These are phyloP conservation scores for Ceraclea dissimilis DNA, from an alignment of 2,888 invertebrate genomes.

Conservation along the genomic window DNA sequence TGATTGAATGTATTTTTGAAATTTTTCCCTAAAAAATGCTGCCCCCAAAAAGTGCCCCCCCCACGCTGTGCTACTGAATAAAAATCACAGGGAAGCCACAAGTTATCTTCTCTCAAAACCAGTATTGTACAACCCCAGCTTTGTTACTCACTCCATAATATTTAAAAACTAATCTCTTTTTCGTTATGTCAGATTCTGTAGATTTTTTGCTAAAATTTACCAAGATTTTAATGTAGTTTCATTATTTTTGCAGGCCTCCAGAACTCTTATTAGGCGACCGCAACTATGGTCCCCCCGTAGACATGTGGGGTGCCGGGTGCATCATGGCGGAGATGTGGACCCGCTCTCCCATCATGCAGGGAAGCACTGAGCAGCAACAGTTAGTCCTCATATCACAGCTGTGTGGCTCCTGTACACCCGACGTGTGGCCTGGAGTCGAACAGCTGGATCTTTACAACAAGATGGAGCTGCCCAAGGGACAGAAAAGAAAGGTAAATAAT, in stretches of 20 bases:
- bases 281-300: conserved; percentile 95
- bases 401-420: conserved; percentile 91
- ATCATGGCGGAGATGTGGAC: conserved; percentile 99
- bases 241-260: conserved; percentile 39
- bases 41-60: too few relatives aligned
- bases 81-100: too few relatives aligned
- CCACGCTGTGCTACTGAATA: too few relatives aligned
- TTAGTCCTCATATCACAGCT: conserved; percentile 89
- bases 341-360: conserved; percentile 88
- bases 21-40: too few relatives aligned
- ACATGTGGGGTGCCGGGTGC: conserved; percentile 96
- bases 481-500: conserved; percentile 63
- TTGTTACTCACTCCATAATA: too few relatives aligned
- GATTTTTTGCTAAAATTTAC: too few relatives aligned
- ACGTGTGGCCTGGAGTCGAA: conserved; percentile 92
- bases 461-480: conserved; percentile 79
- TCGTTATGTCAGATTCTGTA: too few relatives aligned
- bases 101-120: too few relatives aligned
- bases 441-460: conserved; percentile 79
- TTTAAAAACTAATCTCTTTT: too few relatives aligned
- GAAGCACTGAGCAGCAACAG: conserved; percentile 95
- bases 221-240: too few relatives aligned
- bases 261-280: conserved; percentile 63
- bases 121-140: too few relatives aligned
- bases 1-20: too few relatives aligned